Evolutionary conservation across 2,888 invertebrate genomes (phyloP), one percentile per base, ranked within the genome.

Genomic region (Alcis repandata): DNA sequence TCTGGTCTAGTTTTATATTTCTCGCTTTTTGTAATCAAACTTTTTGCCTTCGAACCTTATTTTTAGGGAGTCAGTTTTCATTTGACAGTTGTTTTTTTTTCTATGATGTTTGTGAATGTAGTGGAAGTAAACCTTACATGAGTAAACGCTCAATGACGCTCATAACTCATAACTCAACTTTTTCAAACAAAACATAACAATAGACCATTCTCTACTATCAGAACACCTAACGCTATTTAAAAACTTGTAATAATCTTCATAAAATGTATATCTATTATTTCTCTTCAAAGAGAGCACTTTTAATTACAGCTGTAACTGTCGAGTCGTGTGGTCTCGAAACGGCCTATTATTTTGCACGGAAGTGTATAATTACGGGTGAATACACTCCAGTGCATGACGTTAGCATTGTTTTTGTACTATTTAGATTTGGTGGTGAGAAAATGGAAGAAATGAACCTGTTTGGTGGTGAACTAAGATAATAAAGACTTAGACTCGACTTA

Each of bases 261-360:
- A 43, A 19, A 17, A 20, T 19, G 19, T 43, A 9, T 43, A 17
- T 40, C 13, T 38, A 38, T 38, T 2, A 33, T 38, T 38, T 2
- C 8, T 41, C n/a, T 4, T 4, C 17, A 41, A n/a, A n/a, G 9
- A 7, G n/a, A 15, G 7, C n/a, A 17, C 17, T 15, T 40, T 22
- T 68, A 62, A 67, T 63, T 56, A 43, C 58, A 48, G 20, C 22
- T 10, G 22, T 8, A 27, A 46, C 8, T 27, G 22, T 38, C 69
- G 74, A 76, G 68, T 72, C 67, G 71, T 77, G 75, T 54, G 71
- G 70, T 69, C 63, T 71, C 43, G 72, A 71, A 72, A 76, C 73
- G 61, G 65, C 58, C 79, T 77, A 79, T 80, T 78, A 80, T 77
- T 79, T 78, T 71, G 80, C 81, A 74, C 76, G 79, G 80, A 76